Conservation (phyloP, 1,140 invertebrate species). For the Mactra quadrangularis region DNA sequence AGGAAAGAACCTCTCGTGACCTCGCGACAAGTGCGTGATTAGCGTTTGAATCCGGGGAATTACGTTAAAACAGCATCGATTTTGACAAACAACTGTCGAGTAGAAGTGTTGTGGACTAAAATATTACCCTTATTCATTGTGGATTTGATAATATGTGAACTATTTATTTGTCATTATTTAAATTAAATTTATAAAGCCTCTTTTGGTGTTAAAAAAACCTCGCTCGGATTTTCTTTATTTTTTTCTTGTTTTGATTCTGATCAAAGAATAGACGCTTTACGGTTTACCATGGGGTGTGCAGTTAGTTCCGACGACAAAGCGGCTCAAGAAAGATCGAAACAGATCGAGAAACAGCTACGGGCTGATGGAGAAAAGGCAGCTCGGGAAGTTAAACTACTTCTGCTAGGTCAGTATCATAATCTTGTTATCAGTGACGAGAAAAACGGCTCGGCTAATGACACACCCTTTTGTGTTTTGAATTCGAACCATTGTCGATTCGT, state of each 20-base stretch:
- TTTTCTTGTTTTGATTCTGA: neutral
- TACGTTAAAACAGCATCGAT: slow-evolving; percentile 19
- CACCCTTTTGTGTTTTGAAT: no score
- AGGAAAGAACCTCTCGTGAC: slow-evolving; percentile 19
- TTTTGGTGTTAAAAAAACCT: neutral
- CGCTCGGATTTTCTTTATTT: slow-evolving; percentile 14
- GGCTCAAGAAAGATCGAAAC: slow-evolving; percentile 88
- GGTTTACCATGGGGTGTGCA: slow-evolving; percentile 79
- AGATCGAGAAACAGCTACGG: slow-evolving; percentile 93
- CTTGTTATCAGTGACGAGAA: neutral
- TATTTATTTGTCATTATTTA: neutral
- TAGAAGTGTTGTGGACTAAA: neutral
- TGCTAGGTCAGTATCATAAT: slow-evolving; percentile 88
- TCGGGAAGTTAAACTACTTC: slow-evolving; percentile 94
- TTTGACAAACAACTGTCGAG: neutral
- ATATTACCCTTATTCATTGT: neutral
- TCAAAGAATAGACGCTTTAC: slow-evolving; percentile 42
- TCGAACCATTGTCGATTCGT: no score
- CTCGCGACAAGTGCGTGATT: neutral
- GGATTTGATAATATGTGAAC: neutral
- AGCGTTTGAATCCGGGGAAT: slow-evolving; percentile 25
- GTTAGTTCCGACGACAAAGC: slow-evolving; percentile 76
- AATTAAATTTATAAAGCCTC: neutral
- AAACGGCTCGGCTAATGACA: no score
- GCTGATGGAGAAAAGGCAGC: slow-evolving; percentile 93